These are phyloP conservation scores for Myiopsitta monachus DNA, from an alignment of 2,113 vertebrate genomes.

Conservation along the genomic window DNA sequence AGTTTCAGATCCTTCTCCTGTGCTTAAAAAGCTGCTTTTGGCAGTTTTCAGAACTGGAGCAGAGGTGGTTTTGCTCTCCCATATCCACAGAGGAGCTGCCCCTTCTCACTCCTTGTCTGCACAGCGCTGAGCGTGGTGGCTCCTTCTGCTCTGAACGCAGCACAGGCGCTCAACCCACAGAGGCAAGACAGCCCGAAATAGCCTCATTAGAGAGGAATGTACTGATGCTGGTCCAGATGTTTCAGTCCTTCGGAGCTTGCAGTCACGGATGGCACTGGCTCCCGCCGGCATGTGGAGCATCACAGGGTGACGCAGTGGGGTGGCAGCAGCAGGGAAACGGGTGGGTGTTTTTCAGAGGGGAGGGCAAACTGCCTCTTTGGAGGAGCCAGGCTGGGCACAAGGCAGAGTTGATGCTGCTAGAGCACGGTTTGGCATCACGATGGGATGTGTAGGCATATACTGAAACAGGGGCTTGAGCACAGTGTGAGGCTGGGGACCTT, in stretches of 20 bases:
- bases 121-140: accelerated
- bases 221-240: not conserved
- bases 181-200: not conserved
- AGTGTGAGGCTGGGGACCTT: not conserved
- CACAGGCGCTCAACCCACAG: accelerated
- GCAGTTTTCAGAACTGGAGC: not conserved
- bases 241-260: not conserved
- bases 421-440: accelerated
- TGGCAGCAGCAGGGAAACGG: not conserved
- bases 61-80: not conserved
- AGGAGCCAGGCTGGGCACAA: not conserved
- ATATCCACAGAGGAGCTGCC: not conserved
- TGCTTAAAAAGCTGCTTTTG: not conserved
- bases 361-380: not conserved
- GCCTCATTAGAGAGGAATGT: not conserved
- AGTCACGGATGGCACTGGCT: not conserved
- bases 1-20: not conserved
- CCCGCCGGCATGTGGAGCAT: accelerated
- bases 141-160: not conserved
- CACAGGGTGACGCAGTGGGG: not conserved
- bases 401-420: not conserved
- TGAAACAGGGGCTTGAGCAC: not conserved
- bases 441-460: not conserved
- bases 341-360: not conserved
- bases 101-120: not conserved